Percentiles rank a stretch among this genome's conserved stretches.
Conservation (phyloP, 2,888 invertebrate genomes). For the Heliconius cydno region DNA sequence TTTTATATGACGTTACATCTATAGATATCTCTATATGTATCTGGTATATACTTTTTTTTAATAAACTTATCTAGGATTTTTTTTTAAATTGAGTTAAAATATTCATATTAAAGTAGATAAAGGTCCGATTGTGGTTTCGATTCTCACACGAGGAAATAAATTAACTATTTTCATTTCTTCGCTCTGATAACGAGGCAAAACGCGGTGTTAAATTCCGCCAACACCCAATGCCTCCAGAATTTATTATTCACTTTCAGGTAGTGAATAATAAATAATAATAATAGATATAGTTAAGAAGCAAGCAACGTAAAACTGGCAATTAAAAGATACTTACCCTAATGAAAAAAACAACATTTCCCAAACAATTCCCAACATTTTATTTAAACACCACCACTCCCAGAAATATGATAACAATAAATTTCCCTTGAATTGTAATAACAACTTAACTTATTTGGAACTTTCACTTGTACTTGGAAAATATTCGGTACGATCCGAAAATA, state of each 20-base stretch:
- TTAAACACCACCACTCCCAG: neutral
- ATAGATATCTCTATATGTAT: too few relatives aligned
- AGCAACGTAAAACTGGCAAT: neutral
- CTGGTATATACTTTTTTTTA: neutral
- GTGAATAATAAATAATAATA: too few relatives aligned
- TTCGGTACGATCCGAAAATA: constrained; percentile 5
- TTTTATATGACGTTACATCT: too few relatives aligned
- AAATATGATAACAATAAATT: constrained; percentile 8
- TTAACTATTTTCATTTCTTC: too few relatives aligned
- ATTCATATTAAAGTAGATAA: too few relatives aligned
- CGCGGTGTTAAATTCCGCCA: too few relatives aligned
- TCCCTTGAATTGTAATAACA: neutral
- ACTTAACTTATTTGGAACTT: neutral
- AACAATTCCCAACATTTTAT: neutral
- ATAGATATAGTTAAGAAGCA: too few relatives aligned
- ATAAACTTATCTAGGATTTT: neutral
- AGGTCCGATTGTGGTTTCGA: too few relatives aligned
- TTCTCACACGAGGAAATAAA: too few relatives aligned
- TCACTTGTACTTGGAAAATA: constrained; percentile 10
- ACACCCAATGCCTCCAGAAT: too few relatives aligned
- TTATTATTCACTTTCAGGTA: too few relatives aligned
- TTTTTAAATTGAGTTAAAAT: neutral
- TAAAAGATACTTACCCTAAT: neutral
- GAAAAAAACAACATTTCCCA: neutral
- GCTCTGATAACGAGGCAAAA: too few relatives aligned